Evolutionary conservation across 2,113 vertebrate genomes (phyloP).

Genomic region (Corythoichthys intestinalis): DNA sequence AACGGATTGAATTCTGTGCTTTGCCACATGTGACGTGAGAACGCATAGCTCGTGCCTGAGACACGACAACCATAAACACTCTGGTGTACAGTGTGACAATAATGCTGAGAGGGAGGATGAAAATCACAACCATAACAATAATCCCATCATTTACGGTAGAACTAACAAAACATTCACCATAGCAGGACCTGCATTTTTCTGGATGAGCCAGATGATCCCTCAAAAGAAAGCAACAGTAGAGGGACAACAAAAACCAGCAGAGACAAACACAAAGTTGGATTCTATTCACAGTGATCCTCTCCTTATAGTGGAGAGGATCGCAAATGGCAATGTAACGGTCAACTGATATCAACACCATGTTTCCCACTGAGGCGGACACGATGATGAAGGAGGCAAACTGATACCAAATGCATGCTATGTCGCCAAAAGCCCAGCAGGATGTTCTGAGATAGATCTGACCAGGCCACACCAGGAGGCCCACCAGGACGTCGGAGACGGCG

Average conservation of each 20-base stretch:
- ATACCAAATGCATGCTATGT: constrained; percentile 43
- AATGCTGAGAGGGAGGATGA: constrained; percentile 38
- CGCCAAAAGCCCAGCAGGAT: constrained; percentile 63
- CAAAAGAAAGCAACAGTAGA: constrained; percentile 44
- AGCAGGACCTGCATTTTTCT: constrained; percentile 28
- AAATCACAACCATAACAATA: constrained; percentile 45
- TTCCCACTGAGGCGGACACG: constrained; percentile 50
- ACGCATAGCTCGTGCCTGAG: constrained; percentile 52
- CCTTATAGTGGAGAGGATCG: background rate
- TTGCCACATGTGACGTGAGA: background rate
- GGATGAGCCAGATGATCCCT: constrained; percentile 31
- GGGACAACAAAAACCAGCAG: background rate
- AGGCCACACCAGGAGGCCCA: constrained; percentile 77
- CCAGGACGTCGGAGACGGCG: constrained; percentile 58
- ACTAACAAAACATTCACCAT: constrained; percentile 47
- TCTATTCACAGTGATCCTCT: background rate
- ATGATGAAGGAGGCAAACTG: constrained; percentile 36
- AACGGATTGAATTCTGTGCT: fast-evolving
- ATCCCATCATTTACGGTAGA: constrained; percentile 28
- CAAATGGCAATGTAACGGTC: constrained; percentile 3
- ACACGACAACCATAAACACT: constrained; percentile 51
- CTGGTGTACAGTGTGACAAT: constrained; percentile 45
- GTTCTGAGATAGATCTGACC: constrained; percentile 58
- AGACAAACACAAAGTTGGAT: background rate
- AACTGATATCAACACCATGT: constrained; percentile 50